Conservation (phyloP, 2,113 vertebrate genomes). For the Limanda limanda region DNA sequence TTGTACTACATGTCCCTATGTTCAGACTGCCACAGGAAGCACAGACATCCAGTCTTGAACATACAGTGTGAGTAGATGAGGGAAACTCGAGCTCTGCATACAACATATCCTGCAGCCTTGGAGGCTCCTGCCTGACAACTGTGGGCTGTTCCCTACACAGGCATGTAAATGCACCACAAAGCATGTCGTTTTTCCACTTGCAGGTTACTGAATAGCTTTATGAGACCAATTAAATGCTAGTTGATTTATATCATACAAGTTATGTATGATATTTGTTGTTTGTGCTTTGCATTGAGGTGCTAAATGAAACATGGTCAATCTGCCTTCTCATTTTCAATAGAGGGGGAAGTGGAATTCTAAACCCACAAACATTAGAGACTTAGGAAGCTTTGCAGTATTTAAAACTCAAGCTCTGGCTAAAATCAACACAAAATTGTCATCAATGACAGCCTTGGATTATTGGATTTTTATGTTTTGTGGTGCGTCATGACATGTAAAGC, state of each 20-base stretch:
- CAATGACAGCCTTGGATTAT: too few relatives aligned
- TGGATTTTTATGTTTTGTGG: too few relatives aligned
- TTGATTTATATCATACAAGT: not conserved
- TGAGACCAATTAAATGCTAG: not conserved
- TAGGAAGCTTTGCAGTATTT: too few relatives aligned
- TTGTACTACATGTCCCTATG: not conserved
- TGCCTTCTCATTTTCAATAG: too few relatives aligned
- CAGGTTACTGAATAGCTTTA: not conserved
- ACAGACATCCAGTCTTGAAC: not conserved
- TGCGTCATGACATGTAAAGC: too few relatives aligned
- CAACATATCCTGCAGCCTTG: not conserved
- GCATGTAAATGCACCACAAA: not conserved
- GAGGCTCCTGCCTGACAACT: too few relatives aligned
- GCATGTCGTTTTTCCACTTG: not conserved
- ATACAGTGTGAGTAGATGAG: not conserved
- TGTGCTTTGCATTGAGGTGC: not conserved
- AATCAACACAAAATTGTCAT: too few relatives aligned
- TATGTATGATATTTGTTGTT: not conserved
- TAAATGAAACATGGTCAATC: not conserved
- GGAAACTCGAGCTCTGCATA: not conserved
- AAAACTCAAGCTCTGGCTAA: too few relatives aligned
- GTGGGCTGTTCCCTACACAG: not conserved
- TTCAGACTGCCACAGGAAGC: not conserved
- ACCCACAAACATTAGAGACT: too few relatives aligned
- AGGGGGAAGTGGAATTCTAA: too few relatives aligned